phyloP scores from a whole-genome alignment of 2,797 vertebrate species.

The Neosalanx taihuensis region DNA sequence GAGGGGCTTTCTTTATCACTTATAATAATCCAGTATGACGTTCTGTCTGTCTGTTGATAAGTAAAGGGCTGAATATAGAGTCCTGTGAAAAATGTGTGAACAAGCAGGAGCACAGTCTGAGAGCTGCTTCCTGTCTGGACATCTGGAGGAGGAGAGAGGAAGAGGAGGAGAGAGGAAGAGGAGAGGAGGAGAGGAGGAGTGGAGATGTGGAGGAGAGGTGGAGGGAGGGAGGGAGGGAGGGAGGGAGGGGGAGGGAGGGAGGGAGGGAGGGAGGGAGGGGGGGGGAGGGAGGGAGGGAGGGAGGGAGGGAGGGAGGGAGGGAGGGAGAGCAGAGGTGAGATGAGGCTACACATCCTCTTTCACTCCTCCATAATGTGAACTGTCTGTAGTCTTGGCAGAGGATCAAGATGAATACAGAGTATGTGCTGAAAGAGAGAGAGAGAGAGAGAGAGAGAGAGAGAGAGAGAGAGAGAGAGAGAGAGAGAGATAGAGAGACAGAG shows the following conservation, averaged over 20 bases:
- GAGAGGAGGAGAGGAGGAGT: too few relatives aligned
- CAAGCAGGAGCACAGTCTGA: too few relatives aligned
- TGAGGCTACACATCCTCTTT: conserved; percentile 55
- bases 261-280: conserved; percentile 18
- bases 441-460: conserved; percentile 51
- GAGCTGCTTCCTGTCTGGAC: too few relatives aligned
- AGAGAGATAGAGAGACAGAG: conserved; percentile 48
- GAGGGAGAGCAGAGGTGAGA: conserved; percentile 36
- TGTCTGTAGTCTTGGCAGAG: conserved; percentile 75
- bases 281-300: neutral
- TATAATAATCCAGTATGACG: neutral
- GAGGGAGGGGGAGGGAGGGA: conserved; percentile 18
- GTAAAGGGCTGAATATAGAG: too few relatives aligned
- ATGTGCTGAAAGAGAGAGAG: conserved; percentile 28
- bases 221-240: too few relatives aligned
- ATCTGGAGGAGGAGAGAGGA: too few relatives aligned
- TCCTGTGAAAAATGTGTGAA: too few relatives aligned
- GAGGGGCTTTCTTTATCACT: conserved; percentile 29
- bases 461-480: conserved; percentile 37
- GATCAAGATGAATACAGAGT: conserved; percentile 78
- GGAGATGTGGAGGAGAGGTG: neutral
- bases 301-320: conserved; percentile 1
- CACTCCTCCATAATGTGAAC: conserved; percentile 31
- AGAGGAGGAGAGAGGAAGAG: too few relatives aligned
- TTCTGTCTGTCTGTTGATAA: conserved; percentile 14